These are phyloP conservation scores for Acleris literana DNA, from an alignment of 2,888 invertebrate species.

Conservation along the genomic window DNA sequence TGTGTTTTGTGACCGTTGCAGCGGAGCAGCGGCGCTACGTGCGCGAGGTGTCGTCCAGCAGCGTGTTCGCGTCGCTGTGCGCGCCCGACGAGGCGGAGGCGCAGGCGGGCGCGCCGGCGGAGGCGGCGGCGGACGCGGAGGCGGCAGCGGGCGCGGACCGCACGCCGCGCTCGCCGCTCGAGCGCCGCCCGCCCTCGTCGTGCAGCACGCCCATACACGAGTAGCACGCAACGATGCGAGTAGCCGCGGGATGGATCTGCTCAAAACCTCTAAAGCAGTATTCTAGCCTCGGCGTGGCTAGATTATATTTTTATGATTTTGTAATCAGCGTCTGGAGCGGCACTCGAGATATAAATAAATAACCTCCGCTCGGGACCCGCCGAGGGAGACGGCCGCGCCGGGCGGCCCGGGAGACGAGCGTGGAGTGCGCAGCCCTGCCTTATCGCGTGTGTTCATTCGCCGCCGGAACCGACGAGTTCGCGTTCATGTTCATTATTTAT, in stretches of 20 bases:
- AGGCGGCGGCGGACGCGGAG: conserved; percentile 4
- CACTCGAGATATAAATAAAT: conserved; percentile 33
- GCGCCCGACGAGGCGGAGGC: conserved; percentile 40
- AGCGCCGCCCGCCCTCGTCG: conserved; percentile 55
- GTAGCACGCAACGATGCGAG: conserved; percentile 48
- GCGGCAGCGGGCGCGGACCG: conserved; percentile 31
- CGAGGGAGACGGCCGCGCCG: conserved; percentile 4
- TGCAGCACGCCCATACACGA: conserved; percentile 77
- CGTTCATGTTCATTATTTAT: conserved; percentile 27
- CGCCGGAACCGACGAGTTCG: conserved; percentile 44
- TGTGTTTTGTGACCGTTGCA: conserved; percentile 46
- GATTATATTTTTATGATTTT: conserved; percentile 49
- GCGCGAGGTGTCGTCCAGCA: conserved; percentile 73
- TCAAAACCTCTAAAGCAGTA: conserved; percentile 38
- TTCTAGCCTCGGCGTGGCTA: conserved; percentile 45
- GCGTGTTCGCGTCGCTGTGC: conserved; percentile 67
- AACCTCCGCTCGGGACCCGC: conserved; percentile 5
- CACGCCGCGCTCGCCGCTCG: conserved; percentile 45
- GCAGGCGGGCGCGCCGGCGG: conserved; percentile 22
- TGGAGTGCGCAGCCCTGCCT: conserved; percentile 52
- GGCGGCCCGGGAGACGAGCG: conserved; percentile 13
- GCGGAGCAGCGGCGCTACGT: conserved; percentile 79
- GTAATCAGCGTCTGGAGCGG: conserved; percentile 42
- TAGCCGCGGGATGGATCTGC: conserved; percentile 41
- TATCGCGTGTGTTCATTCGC: conserved; percentile 62